phyloP scores from a whole-genome alignment of 1,140 invertebrate genomes.

The Drosophila nebulosa region DNA sequence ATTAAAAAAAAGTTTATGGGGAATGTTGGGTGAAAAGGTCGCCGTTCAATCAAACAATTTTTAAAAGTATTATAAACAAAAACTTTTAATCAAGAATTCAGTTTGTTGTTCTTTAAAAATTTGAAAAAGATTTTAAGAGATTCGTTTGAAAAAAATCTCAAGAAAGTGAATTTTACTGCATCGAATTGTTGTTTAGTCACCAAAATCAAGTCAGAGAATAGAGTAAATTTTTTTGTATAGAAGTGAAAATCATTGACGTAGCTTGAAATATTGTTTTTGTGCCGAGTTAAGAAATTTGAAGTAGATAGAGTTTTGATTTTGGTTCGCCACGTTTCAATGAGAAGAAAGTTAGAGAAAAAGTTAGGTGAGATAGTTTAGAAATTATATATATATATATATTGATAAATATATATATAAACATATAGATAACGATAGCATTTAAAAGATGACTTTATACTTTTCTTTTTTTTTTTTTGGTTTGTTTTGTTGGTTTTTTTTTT shows the following conservation, averaged over 20 bases:
- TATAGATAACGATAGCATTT: constrained; percentile 81
- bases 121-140: background rate
- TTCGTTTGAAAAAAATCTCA: background rate
- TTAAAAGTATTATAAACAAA: no score
- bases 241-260: constrained; percentile 1
- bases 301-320: background rate
- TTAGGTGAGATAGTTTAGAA: constrained; percentile 19
- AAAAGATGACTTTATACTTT: constrained; percentile 60
- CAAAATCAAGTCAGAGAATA: background rate
- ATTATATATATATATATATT: constrained; percentile 19
- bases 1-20: no score
- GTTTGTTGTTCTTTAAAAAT: background rate
- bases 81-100: no score
- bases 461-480: constrained; percentile 23
- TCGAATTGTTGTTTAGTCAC: background rate
- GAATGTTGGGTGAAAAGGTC: no score
- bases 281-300: background rate
- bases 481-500: constrained; percentile 14
- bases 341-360: constrained; percentile 43
- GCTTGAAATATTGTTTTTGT: constrained; percentile 1
- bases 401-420: constrained; percentile 22
- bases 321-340: constrained; percentile 32
- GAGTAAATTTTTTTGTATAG: background rate
- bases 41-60: no score
- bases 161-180: background rate